Evolutionary conservation across 2,113 vertebrate genomes (phyloP), one percentile per base, ranked within the genome.

Genomic region (Ophthalmolycus amberensis): DNA sequence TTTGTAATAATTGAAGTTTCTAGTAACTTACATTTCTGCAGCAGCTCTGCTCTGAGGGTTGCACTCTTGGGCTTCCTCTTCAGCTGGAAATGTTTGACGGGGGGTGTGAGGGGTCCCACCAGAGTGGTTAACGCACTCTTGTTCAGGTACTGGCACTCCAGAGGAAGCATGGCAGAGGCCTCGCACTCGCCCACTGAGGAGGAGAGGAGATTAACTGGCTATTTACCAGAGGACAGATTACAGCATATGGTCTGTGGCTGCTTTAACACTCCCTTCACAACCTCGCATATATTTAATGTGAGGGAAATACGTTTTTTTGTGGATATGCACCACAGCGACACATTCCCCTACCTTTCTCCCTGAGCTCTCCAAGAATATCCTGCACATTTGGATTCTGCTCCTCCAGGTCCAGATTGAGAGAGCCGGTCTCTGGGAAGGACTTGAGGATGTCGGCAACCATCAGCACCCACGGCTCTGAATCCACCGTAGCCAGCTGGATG

Each of bases 381-480:
- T 99, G 98, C 67, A 99, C 97, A 60, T 98, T 99, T 77, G 98
- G 97, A 90, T 99, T 99, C 95, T 99, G 98, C 82, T 99, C 98
- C 90, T 99, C 98, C 62, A 99, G 95, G 86, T 99, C 97, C 84
- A 99, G 96, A 88, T 99, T 99, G 73, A 99, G 96, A 10, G 97
- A 97, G 34, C 98, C 98, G 0, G 97, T 97, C 91, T 99, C 98
- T 16, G 98, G 98, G 90, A 99, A 99, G 83, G 97, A 98, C 95
- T 99, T 99, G 50, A 99, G 95, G 90, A 99, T 98, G 93, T 99
- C 98, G 0, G 98, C 98, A 38, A 99, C 98, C 98, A 99, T 99
- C 90, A 99, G 95, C 80, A 99, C 98, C 98, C 98, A 99, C 77
- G 98, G 98, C 92, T 99, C 98, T 0, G 98, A 96, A 94, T 99